Percentiles rank a stretch among this genome's conserved stretches.
These are phyloP conservation scores for Nasonia longicornis DNA, from an alignment of 1,140 invertebrate genomes.

Conservation along the genomic window DNA sequence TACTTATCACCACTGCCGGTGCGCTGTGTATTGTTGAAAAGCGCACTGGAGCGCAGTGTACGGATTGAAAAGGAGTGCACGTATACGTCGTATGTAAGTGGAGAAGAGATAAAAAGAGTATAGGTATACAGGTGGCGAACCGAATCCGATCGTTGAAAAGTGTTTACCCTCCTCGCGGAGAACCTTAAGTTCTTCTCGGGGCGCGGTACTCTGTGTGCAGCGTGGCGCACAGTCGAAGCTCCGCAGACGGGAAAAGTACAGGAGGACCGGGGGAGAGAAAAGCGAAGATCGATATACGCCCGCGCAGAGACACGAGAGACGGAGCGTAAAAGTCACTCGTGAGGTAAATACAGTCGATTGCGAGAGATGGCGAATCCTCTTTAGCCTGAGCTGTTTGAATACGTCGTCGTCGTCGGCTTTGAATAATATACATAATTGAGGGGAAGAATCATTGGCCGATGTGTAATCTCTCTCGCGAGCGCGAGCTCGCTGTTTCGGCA, in stretches of 20 bases:
- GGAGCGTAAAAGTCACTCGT: slow-evolving; percentile 30
- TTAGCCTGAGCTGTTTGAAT: not conserved
- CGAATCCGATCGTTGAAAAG: slow-evolving; percentile 36
- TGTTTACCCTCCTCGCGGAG: slow-evolving; percentile 26
- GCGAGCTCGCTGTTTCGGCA: not conserved
- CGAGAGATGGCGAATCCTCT: slow-evolving; percentile 21
- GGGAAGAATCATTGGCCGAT: not conserved
- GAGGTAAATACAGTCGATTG: slow-evolving; percentile 19
- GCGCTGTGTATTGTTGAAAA: too few relatives aligned
- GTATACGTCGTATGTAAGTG: too few relatives aligned
- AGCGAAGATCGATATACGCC: not conserved
- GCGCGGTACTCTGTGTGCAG: not conserved
- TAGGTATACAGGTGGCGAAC: not conserved
- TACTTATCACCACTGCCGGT: too few relatives aligned
- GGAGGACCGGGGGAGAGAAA: not conserved
- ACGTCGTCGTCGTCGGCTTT: not conserved
- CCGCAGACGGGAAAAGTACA: not conserved
- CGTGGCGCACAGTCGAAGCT: not conserved
- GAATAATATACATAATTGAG: slow-evolving; percentile 35
- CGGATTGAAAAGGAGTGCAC: too few relatives aligned
- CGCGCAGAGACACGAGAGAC: not conserved
- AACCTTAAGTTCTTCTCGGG: slow-evolving; percentile 22
- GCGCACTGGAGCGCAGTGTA: too few relatives aligned
- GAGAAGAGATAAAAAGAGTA: not conserved
- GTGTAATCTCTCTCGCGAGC: not conserved